Evolutionary conservation across 2,888 invertebrate genomes (phyloP).

Genomic region (Volucella inflata): DNA sequence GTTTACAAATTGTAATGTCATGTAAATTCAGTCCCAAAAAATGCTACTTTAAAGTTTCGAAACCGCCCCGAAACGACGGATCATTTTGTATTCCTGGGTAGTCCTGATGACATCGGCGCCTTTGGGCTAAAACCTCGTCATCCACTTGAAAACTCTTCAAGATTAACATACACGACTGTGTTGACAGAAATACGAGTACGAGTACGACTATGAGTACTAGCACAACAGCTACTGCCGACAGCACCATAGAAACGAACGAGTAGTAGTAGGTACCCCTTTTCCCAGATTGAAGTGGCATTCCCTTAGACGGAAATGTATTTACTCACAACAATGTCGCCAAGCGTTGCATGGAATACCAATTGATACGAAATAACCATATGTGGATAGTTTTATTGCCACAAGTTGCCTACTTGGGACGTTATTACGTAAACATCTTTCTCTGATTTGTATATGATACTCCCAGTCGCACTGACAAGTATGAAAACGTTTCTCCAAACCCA

Average conservation of each 20-base stretch:
- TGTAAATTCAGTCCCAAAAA: constrained; percentile 35
- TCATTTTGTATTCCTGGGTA: constrained; percentile 11
- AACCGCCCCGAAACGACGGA: constrained; percentile 15
- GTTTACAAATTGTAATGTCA: constrained; percentile 49
- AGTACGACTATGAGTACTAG: too few species aligned
- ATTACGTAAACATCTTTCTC: constrained; percentile 69
- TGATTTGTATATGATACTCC: constrained; percentile 21
- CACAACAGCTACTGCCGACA: too few species aligned
- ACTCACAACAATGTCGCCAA: constrained; percentile 50
- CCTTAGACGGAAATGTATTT: constrained; percentile 68
- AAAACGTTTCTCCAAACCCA: constrained; percentile 2
- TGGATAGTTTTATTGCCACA: constrained; percentile 64
- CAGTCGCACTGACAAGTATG: constrained; percentile 3
- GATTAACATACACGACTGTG: constrained; percentile 54
- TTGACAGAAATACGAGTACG: constrained; percentile 42
- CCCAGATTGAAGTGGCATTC: constrained; percentile 35
- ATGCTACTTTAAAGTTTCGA: constrained; percentile 17
- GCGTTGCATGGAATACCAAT: constrained; percentile 64
- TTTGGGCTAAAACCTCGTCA: constrained; percentile 2
- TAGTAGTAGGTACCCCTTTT: constrained; percentile 49
- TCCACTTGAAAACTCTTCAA: constrained; percentile 63
- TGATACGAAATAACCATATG: constrained; percentile 70
- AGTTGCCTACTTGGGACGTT: constrained; percentile 43
- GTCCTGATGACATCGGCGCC: constrained; percentile 37
- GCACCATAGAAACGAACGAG: constrained; percentile 19